Base-by-base conservation (phyloP, 2,797 vertebrate genomes). In the Pseudochromis fuscus region DNA sequence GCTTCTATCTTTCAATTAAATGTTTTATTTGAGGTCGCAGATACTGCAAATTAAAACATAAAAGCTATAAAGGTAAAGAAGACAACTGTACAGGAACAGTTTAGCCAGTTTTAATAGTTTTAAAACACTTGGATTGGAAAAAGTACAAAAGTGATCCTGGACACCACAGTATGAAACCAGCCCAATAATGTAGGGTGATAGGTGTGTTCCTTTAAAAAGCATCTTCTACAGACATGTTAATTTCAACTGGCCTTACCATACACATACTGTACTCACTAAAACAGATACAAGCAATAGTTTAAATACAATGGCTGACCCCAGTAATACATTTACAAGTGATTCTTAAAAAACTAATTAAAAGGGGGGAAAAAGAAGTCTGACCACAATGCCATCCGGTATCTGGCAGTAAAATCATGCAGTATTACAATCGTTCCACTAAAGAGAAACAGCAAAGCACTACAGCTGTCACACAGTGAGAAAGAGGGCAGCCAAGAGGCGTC, bases 91-190 rank as follows among this genome's bases (percentile, higher is more conserved):
- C 63, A 53, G 0, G n/a, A 82, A 86, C 67, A 75, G 92, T 96
- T 95, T 94, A 92, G 93, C 82, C 93, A 94, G 89, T 93, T 99
- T 94, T 94, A 94, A 93, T 95, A 95, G 93, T 96, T 96, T 96
- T 96, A 96, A 97, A 98, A 97, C 92, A 87, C 90, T 85, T 90
- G 89, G 83, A 89, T 91, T 92, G 87, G 87, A 96, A 95, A 96
- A 96, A 96, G 95, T 97, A 98, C 96, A 98, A 99, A 98, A 98
- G 93, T 95, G 88, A 94, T 92, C 92, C 62, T 91, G 94, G 94
- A 95, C 85, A 87, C 94, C 93, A 92, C 94, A 94, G 94, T 96
- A 95, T 95, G 95, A 95, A 95, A 95, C 95, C 95, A 96, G 94
- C 79, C 87, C 86, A 83, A 76, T 85, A 87, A 91, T 94, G 93